Conservation (phyloP, 2,113 vertebrate genomes). For the Pseudorasbora parva region DNA sequence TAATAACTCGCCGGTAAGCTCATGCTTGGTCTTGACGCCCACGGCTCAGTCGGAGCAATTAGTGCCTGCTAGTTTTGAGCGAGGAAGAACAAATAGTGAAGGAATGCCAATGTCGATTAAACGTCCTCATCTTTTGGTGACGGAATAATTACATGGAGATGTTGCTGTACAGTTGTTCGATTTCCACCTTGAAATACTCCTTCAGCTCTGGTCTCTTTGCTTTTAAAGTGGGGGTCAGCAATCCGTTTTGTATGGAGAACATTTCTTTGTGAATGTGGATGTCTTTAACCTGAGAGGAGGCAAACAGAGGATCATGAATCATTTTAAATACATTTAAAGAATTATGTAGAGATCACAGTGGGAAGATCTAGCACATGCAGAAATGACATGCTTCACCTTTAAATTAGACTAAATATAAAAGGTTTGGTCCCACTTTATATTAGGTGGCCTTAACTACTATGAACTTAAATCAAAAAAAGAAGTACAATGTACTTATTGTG, state of each 20-base stretch:
- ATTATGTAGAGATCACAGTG: too few relatives aligned
- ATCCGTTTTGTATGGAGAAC: constrained; percentile 94
- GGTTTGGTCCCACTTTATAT: background rate
- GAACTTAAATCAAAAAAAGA: too few relatives aligned
- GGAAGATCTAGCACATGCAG: too few relatives aligned
- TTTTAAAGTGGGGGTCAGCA: constrained; percentile 96
- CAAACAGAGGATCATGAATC: background rate
- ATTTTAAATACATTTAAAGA: too few relatives aligned
- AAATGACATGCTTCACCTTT: background rate
- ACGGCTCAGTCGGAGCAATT: constrained; percentile 44
- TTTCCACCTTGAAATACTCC: constrained; percentile 92
- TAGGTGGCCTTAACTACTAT: too few relatives aligned
- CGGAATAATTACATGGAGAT: constrained; percentile 84
- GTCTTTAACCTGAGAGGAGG: constrained; percentile 86
- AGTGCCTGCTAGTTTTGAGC: constrained; percentile 61
- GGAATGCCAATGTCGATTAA: constrained; percentile 74
- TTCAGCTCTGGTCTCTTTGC: constrained; percentile 93
- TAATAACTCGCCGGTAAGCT: constrained; percentile 33
- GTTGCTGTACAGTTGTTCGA: constrained; percentile 90
- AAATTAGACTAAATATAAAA: background rate
- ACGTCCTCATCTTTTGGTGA: constrained; percentile 56
- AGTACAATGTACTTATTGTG: too few relatives aligned
- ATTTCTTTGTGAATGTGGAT: constrained; percentile 92
- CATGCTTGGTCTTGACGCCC: constrained; percentile 25
- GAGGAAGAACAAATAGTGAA: constrained; percentile 57